phyloP scores from a whole-genome alignment of 2,797 vertebrate species.

The Nyctalus aviator region DNA sequence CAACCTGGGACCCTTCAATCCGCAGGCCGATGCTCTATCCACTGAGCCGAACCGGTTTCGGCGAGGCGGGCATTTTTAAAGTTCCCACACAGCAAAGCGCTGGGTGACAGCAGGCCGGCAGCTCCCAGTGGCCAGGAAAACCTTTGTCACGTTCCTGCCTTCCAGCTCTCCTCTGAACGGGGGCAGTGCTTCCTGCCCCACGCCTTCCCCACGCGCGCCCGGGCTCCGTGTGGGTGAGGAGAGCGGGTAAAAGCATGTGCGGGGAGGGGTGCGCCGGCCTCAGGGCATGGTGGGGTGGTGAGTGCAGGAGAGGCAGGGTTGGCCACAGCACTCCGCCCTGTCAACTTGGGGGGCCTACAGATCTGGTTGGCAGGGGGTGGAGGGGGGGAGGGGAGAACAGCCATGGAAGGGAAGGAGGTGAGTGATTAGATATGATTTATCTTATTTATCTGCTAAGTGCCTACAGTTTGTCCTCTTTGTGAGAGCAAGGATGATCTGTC shows the following conservation, averaged over 20 bases:
- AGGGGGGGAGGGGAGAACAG: background rate
- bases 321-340: background rate
- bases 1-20: no score
- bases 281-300: background rate
- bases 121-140: background rate
- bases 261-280: background rate
- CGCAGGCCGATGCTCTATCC: no score
- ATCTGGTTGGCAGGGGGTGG: background rate
- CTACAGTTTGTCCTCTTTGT: background rate
- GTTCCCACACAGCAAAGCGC: background rate
- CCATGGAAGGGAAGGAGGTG: background rate
- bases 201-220: background rate
- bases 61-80: background rate
- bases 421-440: background rate
- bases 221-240: background rate
- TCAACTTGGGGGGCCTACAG: background rate
- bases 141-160: background rate
- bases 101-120: background rate
- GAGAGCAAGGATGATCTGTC: background rate
- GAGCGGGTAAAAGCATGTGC: background rate
- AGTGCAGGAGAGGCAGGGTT: fast-evolving
- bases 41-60: no score
- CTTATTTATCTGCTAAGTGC: background rate
- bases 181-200: background rate
- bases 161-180: background rate